phyloP scores from a whole-genome alignment of 1,140 invertebrate genomes.

The Drosophila persimilis region DNA sequence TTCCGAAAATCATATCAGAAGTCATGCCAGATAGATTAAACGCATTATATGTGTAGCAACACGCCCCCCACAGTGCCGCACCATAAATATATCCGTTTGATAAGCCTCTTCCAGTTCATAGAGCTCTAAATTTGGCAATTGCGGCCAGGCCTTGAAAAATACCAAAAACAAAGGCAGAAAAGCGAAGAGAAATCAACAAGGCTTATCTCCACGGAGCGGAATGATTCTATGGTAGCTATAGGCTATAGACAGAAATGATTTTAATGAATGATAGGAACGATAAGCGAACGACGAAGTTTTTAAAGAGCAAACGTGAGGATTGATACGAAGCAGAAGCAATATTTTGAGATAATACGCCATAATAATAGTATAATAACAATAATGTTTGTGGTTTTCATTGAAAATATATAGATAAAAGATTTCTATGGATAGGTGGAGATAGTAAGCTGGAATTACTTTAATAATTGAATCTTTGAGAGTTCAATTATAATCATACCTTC shows the following conservation, averaged over 20 bases:
- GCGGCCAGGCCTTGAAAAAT: constrained; percentile 48
- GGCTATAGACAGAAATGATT: constrained; percentile 25
- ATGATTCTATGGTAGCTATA: constrained; percentile 35
- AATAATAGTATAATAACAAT: no score
- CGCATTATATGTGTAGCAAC: constrained; percentile 13
- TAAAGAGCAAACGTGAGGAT: constrained; percentile 27
- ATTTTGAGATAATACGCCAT: no score
- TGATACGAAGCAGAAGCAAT: no score
- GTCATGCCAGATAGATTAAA: constrained; percentile 16
- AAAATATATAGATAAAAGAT: no score
- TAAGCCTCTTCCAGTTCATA: constrained; percentile 37
- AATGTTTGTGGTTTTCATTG: no score
- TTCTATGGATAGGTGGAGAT: no score
- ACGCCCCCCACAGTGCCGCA: constrained; percentile 47
- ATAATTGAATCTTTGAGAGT: no score
- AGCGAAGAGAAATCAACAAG: constrained; percentile 7
- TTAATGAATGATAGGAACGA: constrained; percentile 33
- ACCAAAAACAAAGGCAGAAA: constrained; percentile 16
- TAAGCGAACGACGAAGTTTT: constrained; percentile 4
- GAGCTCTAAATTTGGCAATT: constrained; percentile 63
- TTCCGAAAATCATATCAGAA: constrained; percentile 42
- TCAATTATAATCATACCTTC: no score
- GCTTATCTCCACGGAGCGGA: constrained; percentile 39
- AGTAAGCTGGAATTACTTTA: no score
- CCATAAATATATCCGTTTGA: constrained; percentile 57